Conservation (phyloP, 2,113 vertebrate genomes). For the Pseudorectes ferrugineus region DNA sequence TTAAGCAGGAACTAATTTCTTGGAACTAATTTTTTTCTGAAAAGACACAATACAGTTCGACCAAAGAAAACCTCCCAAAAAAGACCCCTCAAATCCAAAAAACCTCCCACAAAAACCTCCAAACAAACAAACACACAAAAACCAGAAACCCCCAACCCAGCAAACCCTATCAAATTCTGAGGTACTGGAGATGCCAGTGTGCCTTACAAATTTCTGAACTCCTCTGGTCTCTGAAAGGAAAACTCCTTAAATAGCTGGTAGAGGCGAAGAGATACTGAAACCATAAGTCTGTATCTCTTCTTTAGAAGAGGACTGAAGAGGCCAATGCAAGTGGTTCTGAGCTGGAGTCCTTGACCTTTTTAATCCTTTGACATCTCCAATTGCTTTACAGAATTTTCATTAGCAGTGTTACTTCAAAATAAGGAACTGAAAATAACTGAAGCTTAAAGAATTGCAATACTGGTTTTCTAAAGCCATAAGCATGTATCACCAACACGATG, state of each 20-base stretch:
- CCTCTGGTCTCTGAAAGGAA: neutral
- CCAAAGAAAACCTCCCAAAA: neutral
- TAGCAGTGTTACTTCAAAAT: neutral
- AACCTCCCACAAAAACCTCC: neutral
- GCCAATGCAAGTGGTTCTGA: neutral
- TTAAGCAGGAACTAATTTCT: constrained; percentile 51
- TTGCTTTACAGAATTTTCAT: neutral
- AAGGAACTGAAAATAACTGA: neutral
- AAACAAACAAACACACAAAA: neutral
- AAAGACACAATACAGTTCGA: neutral
- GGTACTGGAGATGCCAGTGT: neutral
- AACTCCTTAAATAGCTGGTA: constrained; percentile 20
- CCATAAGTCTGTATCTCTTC: neutral
- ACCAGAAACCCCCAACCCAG: accelerated
- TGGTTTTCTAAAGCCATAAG: neutral
- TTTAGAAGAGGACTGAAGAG: neutral
- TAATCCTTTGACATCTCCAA: neutral
- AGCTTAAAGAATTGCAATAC: neutral
- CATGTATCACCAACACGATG: neutral
- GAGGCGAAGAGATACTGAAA: neutral
- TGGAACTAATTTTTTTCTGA: neutral
- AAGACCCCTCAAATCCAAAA: accelerated
- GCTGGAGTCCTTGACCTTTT: neutral
- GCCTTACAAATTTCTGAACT: neutral
- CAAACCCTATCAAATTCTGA: constrained; percentile 11